Evolutionary conservation across 1,140 invertebrate species (phyloP).

Genomic region (Musca vetustissima): DNA sequence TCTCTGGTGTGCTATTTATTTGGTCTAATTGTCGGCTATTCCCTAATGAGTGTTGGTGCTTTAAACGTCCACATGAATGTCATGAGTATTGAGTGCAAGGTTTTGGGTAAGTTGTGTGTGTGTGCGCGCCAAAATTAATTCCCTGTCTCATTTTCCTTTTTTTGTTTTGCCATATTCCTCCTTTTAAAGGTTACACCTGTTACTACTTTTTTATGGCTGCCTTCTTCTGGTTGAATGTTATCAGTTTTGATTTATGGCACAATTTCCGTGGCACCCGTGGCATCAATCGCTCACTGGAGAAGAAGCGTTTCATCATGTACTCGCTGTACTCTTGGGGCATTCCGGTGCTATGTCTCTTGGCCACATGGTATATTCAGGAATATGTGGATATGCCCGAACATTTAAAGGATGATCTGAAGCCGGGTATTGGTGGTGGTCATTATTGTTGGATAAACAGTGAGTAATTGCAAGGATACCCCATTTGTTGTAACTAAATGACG

Average conservation of each 20-base stretch:
- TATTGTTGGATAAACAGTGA: conserved; percentile 64
- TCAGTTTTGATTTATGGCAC: conserved; percentile 76
- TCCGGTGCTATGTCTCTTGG: conserved; percentile 57
- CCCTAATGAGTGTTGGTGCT: conserved; percentile 60
- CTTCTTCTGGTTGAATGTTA: conserved; percentile 78
- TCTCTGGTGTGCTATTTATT: conserved; percentile 72
- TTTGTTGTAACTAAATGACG: too few species aligned
- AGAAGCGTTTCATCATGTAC: conserved; percentile 66
- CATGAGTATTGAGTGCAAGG: conserved; percentile 31
- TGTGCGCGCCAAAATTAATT: neutral
- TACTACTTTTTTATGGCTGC: conserved; percentile 75
- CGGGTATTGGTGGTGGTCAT: conserved; percentile 59
- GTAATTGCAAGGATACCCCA: conserved; percentile 19
- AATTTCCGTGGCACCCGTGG: conserved; percentile 66
- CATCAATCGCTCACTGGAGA: conserved; percentile 57
- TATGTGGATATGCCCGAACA: conserved; percentile 49
- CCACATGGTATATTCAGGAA: conserved; percentile 59
- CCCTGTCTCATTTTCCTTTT: too few species aligned
- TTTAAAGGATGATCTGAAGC: conserved; percentile 53
- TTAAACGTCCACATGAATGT: conserved; percentile 43
- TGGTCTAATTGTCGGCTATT: conserved; percentile 65
- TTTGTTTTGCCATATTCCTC: neutral
- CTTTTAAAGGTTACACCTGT: conserved; percentile 60
- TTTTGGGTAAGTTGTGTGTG: conserved; percentile 27
- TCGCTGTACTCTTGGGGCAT: conserved; percentile 73